Evolutionary conservation across 2,888 invertebrate species (phyloP).

Genomic region (Lysandra coridon): DNA sequence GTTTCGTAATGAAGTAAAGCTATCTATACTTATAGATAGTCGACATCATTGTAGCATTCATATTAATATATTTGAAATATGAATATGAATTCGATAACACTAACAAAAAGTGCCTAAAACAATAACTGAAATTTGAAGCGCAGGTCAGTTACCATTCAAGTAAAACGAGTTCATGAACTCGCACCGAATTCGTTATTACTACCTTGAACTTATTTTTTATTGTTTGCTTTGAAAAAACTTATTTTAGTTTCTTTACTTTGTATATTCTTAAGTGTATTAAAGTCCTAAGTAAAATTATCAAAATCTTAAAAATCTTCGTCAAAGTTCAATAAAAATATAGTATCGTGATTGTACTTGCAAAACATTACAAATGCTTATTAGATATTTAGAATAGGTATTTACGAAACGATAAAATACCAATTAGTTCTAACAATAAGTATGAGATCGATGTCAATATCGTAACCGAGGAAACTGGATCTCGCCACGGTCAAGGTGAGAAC

Average conservation of each 20-base stretch:
- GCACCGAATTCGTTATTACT: not conserved
- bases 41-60: no score
- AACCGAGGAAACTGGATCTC: not conserved
- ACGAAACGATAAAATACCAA: not conserved
- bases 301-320: not conserved
- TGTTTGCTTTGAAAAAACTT: not conserved
- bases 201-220: conserved; percentile 6
- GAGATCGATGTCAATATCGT: conserved; percentile 8
- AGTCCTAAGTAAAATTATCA: no score
- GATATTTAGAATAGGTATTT: not conserved
- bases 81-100: no score
- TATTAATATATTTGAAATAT: no score
- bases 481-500: not conserved
- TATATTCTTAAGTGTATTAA: not conserved
- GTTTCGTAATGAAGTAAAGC: no score
- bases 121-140: not conserved
- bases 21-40: no score
- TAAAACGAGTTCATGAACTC: conserved; percentile 5
- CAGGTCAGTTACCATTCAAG: not conserved
- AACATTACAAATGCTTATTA: not conserved
- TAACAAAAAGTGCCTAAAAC: not conserved
- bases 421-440: not conserved
- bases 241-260: not conserved
- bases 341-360: not conserved
- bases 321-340: not conserved